A percentile compares a stretch with the other conserved stretches of the same genome.
phyloP scores from a whole-genome alignment of 2,113 vertebrate genomes.

The Recurvirostra avosetta region DNA sequence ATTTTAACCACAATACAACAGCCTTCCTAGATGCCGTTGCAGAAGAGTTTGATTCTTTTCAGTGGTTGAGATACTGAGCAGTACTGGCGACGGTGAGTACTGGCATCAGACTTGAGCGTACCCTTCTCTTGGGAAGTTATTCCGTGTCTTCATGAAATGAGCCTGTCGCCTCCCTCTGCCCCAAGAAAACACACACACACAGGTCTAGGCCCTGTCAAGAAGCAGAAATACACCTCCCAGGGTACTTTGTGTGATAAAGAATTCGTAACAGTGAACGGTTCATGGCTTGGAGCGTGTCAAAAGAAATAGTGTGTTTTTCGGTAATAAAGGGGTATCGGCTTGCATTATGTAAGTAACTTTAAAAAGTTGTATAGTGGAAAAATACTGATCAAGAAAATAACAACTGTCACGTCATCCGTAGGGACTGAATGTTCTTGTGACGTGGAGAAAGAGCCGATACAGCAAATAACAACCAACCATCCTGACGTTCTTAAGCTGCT shows the following conservation, averaged over 20 bases:
- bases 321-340: rapidly evolving
- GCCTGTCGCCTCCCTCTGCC: too few relatives aligned
- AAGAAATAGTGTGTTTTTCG: not conserved
- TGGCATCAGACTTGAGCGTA: not conserved
- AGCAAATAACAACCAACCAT: not conserved
- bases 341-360: not conserved
- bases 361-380: not conserved
- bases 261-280: rapidly evolving
- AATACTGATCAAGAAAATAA: not conserved
- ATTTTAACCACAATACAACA: not conserved
- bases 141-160: not conserved
- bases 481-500: not conserved
- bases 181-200: not conserved
- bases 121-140: not conserved
- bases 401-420: rapidly evolving
- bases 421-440: not conserved
- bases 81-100: not conserved
- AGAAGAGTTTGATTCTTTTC: not conserved
- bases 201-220: not conserved
- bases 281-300: not conserved
- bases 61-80: not conserved
- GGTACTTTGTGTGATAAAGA: not conserved
- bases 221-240: not conserved
- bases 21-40: not conserved
- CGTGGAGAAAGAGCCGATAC: not conserved